Evolutionary conservation across 2,888 invertebrate species (phyloP).

Genomic region (Tenthredo distinguenda): DNA sequence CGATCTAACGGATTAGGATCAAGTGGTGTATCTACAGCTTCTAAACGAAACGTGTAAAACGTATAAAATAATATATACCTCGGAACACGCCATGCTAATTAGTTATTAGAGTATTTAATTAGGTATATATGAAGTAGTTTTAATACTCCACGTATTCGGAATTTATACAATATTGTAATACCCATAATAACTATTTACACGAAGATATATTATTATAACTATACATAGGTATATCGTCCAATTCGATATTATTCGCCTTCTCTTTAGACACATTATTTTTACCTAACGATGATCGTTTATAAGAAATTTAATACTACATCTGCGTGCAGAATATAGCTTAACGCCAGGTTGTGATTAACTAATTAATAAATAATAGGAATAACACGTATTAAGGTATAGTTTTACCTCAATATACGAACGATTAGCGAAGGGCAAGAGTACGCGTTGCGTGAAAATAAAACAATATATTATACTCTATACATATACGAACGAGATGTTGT

Average conservation of each 20-base stretch:
- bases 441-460: background rate
- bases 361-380: conserved; percentile 5
- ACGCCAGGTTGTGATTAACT: conserved; percentile 36
- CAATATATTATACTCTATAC: background rate
- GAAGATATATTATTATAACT: background rate
- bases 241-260: background rate
- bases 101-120: conserved; percentile 1
- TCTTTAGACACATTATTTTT: background rate
- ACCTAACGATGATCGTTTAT: background rate
- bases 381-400: background rate
- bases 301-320: conserved; percentile 5
- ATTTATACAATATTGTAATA: background rate
- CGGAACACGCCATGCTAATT: conserved; percentile 5
- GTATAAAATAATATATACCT: conserved; percentile 12
- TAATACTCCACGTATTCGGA: background rate
- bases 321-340: conserved; percentile 31
- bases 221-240: background rate
- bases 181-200: background rate
- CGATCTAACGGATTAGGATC: background rate
- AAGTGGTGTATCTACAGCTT: background rate
- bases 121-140: background rate
- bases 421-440: background rate
- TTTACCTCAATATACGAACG: background rate
- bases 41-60: background rate
- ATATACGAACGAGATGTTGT: background rate